Conservation (phyloP, 2,113 vertebrate genomes). For the Promerops cafer region DNA sequence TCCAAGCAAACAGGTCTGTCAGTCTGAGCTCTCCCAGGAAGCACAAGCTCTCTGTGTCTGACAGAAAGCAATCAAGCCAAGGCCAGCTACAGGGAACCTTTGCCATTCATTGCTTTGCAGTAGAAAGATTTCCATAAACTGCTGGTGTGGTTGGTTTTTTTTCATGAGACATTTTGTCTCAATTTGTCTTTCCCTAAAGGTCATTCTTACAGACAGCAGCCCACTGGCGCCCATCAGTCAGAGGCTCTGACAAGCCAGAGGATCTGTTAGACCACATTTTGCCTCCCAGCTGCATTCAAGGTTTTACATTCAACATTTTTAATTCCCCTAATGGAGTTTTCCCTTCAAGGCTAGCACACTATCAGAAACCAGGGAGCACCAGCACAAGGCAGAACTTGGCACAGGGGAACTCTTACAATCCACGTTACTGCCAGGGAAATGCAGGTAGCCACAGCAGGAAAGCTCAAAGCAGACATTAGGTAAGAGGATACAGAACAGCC, state of each 20-base stretch:
- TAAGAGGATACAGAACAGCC: neutral
- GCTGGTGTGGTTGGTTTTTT: neutral
- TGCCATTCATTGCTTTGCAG: neutral
- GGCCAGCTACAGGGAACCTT: neutral
- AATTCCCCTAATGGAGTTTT: neutral
- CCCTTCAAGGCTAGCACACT: neutral
- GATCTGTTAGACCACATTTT: neutral
- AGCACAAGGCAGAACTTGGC: neutral
- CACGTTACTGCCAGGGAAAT: neutral
- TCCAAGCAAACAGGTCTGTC: neutral
- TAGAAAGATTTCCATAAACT: neutral
- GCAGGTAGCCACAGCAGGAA: neutral
- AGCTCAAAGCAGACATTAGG: neutral
- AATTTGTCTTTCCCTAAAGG: conserved; percentile 29
- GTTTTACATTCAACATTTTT: neutral
- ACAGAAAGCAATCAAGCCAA: conserved; percentile 28
- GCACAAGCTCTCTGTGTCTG: neutral
- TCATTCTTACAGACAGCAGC: conserved; percentile 12
- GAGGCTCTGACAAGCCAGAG: conserved; percentile 25
- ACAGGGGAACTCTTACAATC: neutral
- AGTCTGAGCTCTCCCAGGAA: neutral
- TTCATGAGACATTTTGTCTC: neutral
- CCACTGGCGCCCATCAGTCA: conserved; percentile 11
- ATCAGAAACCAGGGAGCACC: neutral
- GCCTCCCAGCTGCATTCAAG: neutral